These are phyloP conservation scores for Tetrao urogallus DNA, from an alignment of 2,113 vertebrate species.

Conservation along the genomic window DNA sequence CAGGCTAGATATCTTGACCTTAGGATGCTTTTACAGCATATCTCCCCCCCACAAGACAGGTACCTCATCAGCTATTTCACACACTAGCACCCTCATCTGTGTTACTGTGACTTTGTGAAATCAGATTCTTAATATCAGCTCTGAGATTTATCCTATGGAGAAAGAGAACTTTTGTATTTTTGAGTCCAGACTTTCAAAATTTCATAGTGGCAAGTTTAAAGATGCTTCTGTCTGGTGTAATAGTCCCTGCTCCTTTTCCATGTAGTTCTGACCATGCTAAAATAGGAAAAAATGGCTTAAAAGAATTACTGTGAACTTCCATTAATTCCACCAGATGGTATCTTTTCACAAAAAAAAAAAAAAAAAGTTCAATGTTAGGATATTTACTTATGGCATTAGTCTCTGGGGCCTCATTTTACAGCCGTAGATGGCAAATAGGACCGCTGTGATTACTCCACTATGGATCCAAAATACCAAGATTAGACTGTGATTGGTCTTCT, in stretches of 20 bases:
- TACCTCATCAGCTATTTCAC: neutral
- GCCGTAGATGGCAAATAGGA: neutral
- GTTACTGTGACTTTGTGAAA: neutral
- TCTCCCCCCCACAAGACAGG: neutral
- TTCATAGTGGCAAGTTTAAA: neutral
- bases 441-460: neutral
- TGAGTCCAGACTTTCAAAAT: neutral
- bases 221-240: neutral
- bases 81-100: neutral
- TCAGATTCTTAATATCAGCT: neutral
- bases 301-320: neutral
- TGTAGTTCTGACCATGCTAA: neutral
- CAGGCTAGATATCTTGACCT: neutral
- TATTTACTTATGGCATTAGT: neutral
- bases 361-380: too few species aligned
- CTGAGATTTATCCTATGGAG: neutral
- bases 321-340: slow-evolving; percentile 25
- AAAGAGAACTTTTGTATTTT: neutral
- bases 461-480: neutral
- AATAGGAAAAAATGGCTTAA: neutral
- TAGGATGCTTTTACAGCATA: neutral
- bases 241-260: neutral
- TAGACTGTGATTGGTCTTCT: neutral
- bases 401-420: neutral
- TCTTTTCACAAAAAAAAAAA: neutral